Percentiles rank a stretch among this genome's conserved stretches.
These are phyloP conservation scores for Monopis laevigella DNA, from an alignment of 2,888 invertebrate species.

Conservation along the genomic window DNA sequence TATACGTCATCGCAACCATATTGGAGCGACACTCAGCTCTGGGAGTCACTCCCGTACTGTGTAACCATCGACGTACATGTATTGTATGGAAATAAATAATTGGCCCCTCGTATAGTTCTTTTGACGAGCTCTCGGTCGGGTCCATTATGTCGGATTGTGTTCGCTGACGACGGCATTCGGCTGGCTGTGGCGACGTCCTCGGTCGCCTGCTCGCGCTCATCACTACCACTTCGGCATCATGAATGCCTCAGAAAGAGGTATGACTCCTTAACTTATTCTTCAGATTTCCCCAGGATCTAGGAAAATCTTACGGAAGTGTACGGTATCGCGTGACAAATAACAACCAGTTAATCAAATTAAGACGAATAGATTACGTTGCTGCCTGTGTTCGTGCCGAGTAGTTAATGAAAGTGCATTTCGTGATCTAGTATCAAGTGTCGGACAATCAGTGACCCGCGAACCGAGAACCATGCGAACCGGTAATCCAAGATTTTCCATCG, in stretches of 20 bases:
- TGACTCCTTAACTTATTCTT: conserved; percentile 28
- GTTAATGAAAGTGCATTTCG: conserved; percentile 39
- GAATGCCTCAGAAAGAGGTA: conserved; percentile 58
- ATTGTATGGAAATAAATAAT: conserved; percentile 65
- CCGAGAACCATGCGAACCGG: conserved; percentile 1
- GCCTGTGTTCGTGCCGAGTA: conserved; percentile 28
- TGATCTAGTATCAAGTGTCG: conserved; percentile 24
- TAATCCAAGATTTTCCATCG: too few species aligned
- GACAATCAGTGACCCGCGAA: conserved; percentile 1
- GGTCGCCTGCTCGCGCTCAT: conserved; percentile 50
- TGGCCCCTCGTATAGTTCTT: conserved; percentile 60
- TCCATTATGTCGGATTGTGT: conserved; percentile 54
- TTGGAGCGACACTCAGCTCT: conserved; percentile 12
- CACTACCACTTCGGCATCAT: conserved; percentile 39
- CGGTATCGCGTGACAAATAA: too few species aligned
- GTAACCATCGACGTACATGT: conserved; percentile 48
- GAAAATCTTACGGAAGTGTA: too few species aligned
- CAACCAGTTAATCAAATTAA: too few species aligned
- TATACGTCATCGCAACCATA: too few species aligned
- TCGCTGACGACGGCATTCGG: conserved; percentile 40
- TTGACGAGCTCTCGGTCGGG: conserved; percentile 57
- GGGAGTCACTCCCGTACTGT: conserved; percentile 37
- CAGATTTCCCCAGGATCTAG: neutral
- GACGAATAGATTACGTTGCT: conserved; percentile 11
- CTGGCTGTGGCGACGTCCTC: conserved; percentile 58